phyloP scores from a whole-genome alignment of 2,113 vertebrate species.

The Rhinichthys klamathensis region DNA sequence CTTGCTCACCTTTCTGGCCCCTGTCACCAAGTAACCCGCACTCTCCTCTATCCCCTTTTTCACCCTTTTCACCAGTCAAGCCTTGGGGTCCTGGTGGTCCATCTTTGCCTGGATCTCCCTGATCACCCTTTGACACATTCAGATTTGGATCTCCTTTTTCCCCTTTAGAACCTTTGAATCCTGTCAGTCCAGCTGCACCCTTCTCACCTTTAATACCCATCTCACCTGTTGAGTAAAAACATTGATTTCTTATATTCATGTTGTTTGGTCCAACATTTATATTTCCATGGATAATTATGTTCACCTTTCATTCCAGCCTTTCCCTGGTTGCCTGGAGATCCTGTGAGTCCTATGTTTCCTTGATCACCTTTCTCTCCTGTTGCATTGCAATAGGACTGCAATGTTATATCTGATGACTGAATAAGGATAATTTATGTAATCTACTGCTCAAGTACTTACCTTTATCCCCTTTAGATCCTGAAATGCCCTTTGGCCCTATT shows the following conservation, averaged over 20 bases:
- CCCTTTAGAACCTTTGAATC: slow-evolving; percentile 83
- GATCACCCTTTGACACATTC: slow-evolving; percentile 88
- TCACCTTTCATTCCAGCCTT: slow-evolving; percentile 89
- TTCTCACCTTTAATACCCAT: slow-evolving; percentile 86
- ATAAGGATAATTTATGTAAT: neutral
- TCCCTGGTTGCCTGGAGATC: slow-evolving; percentile 84
- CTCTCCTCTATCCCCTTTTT: slow-evolving; percentile 84
- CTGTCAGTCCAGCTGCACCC: slow-evolving; percentile 80
- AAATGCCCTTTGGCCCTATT: slow-evolving; percentile 76
- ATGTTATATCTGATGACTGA: neutral
- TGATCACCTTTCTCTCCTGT: slow-evolving; percentile 88
- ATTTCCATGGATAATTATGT: neutral
- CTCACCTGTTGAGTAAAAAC: slow-evolving; percentile 78
- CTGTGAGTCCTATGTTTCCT: slow-evolving; percentile 81
- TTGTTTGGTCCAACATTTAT: neutral
- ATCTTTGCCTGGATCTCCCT: slow-evolving; percentile 79
- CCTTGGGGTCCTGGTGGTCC: slow-evolving; percentile 76
- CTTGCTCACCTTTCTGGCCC: slow-evolving; percentile 82
- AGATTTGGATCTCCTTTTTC: slow-evolving; percentile 84
- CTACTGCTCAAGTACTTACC: slow-evolving; percentile 69
- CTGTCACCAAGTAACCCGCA: slow-evolving; percentile 81
- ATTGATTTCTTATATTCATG: neutral
- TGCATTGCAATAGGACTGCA: neutral
- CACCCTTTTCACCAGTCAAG: slow-evolving; percentile 79
- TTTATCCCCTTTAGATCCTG: slow-evolving; percentile 85